Base-by-base conservation (phyloP, 2,888 invertebrate species). In the Ennomos erosarius region DNA sequence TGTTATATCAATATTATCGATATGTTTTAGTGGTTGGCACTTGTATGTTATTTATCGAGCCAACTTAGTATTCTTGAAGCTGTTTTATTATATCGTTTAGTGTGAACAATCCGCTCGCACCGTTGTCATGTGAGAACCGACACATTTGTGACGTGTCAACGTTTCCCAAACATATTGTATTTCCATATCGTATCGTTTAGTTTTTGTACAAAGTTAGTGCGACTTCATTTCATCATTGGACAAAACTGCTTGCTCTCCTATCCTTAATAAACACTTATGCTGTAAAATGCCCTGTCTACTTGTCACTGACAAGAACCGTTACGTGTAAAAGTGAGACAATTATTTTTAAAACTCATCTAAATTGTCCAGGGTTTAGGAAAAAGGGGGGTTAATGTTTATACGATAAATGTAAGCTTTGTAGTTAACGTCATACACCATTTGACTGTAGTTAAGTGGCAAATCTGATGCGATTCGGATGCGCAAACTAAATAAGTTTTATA, bases 131-230 rank as follows among this genome's bases (percentile, higher is more conserved):
- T 35, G 12, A 35, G 39, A 58, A 51, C 55, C 13, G 34, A 64
- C 51, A 59, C 66, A 68, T 46, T 65, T 13, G 36, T 47, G 39
- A 76, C 74, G 77, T 78, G 77, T 78, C 72, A 71, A 74, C 16
- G 26, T 56, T 68, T 73, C 64, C 71, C 66, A 80, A 75, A 83
- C 83, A 85, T 87, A 84, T 86, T 85, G 73, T 78, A 64, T 74
- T 78, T 74, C 75, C 84, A 85, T 86, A 86, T 86, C 88, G 79
- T 80, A 74, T 52, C 38, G 57, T 67, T 65, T 67, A 70, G 55
- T 59, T 54, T 61, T 40, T 52, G 59, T 68, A 56, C 48, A 48
- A 54, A 62, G 34, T 47, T 48, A 48, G 45, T 48, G 40, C 36
- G 58, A 26, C 34, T 58, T 45, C 6, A 50, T 39, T 64, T 46